phyloP scores from a whole-genome alignment of 2,888 invertebrate genomes.

The Drosophila helvetica region DNA sequence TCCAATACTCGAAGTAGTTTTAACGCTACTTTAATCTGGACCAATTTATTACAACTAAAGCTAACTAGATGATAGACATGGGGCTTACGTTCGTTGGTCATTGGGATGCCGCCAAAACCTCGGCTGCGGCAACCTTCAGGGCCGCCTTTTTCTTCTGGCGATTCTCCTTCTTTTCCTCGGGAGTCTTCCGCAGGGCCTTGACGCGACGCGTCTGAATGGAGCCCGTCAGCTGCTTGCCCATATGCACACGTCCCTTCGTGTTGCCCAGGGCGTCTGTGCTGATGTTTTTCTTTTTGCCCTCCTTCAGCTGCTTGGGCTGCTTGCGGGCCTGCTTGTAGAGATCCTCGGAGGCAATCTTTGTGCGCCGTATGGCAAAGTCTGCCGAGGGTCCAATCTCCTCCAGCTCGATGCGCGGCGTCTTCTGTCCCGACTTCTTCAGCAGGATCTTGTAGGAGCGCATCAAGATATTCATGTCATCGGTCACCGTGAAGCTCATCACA shows the following conservation, averaged over 20 bases:
- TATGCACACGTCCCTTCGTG: constrained; percentile 95
- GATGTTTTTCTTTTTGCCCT: constrained; percentile 95
- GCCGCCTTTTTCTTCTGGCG: constrained; percentile 85
- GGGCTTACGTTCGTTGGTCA: constrained; percentile 15
- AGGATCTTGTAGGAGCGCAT: constrained; percentile 91
- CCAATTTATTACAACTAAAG: constrained; percentile 70
- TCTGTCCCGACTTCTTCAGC: constrained; percentile 95
- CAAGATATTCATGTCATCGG: constrained; percentile 90
- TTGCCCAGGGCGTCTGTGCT: constrained; percentile 94
- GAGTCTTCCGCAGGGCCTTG: constrained; percentile 92
- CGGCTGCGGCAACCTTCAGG: constrained; percentile 70
- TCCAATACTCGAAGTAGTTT: constrained; percentile 31
- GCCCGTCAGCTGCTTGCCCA: constrained; percentile 94
- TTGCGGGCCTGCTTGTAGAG: constrained; percentile 92
- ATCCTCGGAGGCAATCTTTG: constrained; percentile 94
- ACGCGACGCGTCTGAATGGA: constrained; percentile 94
- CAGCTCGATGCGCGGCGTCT: constrained; percentile 95
- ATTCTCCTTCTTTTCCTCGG: constrained; percentile 87
- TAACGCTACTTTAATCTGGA: constrained; percentile 66
- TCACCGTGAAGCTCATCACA: constrained; percentile 94
- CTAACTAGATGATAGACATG: constrained; percentile 50
- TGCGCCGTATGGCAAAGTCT: constrained; percentile 93
- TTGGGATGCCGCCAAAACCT: constrained; percentile 56
- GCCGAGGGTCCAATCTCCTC: constrained; percentile 90
- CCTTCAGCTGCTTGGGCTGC: constrained; percentile 91